Evolutionary conservation across 2,888 invertebrate genomes (phyloP).

Genomic region (Alcis repandata): DNA sequence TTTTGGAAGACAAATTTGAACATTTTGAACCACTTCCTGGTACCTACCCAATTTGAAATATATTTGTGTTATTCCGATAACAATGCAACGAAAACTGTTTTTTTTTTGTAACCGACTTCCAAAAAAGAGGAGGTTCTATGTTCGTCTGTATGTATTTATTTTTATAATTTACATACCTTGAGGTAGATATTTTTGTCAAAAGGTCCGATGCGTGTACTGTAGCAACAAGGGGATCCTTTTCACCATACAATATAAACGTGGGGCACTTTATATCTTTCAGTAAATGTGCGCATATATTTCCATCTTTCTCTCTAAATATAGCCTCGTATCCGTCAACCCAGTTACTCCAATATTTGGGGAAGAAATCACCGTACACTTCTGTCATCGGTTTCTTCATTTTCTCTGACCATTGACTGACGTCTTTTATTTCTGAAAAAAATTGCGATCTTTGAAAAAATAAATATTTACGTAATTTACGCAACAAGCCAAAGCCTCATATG

Average conservation of each 20-base stretch:
- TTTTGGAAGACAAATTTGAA: no score
- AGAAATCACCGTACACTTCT: slow-evolving; percentile 91
- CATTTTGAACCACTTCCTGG: no score
- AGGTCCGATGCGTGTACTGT: slow-evolving; percentile 91
- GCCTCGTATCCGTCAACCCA: slow-evolving; percentile 90
- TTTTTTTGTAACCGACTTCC: neutral
- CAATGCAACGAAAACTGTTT: neutral
- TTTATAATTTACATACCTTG: slow-evolving; percentile 86
- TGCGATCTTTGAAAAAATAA: neutral
- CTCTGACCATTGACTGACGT: slow-evolving; percentile 92
- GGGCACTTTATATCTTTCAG: slow-evolving; percentile 90
- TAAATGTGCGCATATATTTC: slow-evolving; percentile 90
- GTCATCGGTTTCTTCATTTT: slow-evolving; percentile 91
- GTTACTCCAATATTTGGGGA: slow-evolving; percentile 89
- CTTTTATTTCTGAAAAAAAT: slow-evolving; percentile 85
- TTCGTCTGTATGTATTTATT: no score
- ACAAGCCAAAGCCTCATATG: no score
- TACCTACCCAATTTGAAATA: no score
- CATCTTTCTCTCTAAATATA: slow-evolving; percentile 87
- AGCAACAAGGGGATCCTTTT: slow-evolving; percentile 92
- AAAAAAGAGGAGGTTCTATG: no score
- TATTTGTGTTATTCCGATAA: no score
- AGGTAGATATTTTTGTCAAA: slow-evolving; percentile 88
- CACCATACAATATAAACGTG: slow-evolving; percentile 93
- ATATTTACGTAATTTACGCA: no score